Conservation (phyloP, 2,113 vertebrate genomes). For the Suricata suricatta region DNA sequence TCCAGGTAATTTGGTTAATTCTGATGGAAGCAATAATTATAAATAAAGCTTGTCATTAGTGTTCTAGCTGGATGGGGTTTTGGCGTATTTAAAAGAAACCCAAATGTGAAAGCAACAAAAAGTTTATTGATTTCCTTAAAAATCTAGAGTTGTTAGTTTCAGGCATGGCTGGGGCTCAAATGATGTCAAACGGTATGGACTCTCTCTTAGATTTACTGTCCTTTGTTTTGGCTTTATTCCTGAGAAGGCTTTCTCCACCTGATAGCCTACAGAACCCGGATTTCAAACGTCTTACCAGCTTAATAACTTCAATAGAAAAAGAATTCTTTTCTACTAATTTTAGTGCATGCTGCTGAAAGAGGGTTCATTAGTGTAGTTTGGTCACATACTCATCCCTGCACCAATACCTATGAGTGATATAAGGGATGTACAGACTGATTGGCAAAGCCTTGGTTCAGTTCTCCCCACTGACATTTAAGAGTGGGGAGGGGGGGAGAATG, state of each 20-base stretch:
- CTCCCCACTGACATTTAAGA: background rate
- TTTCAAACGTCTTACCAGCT: background rate
- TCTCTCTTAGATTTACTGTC: constrained; percentile 5
- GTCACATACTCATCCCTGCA: background rate
- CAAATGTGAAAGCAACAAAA: constrained; percentile 44
- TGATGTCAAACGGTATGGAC: background rate
- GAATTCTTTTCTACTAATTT: background rate
- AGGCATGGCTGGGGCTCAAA: background rate
- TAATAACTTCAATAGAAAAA: background rate
- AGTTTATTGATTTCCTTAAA: background rate
- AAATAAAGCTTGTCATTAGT: constrained; percentile 32
- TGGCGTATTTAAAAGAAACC: constrained; percentile 14
- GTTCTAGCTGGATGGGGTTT: background rate
- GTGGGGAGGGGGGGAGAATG: background rate
- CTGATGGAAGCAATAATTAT: background rate
- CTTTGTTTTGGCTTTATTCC: constrained; percentile 38
- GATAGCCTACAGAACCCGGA: background rate
- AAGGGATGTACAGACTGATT: background rate
- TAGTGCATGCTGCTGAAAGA: background rate
- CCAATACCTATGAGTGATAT: background rate
- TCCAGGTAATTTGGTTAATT: constrained; percentile 1
- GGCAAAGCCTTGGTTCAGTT: background rate
- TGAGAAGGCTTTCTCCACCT: background rate
- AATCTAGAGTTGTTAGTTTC: background rate
- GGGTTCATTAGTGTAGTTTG: background rate